A percentile compares a stretch with the other conserved stretches of the same genome.
Evolutionary conservation across 2,888 invertebrate species (phyloP).

Genomic region (Subacronicta megacephala): DNA sequence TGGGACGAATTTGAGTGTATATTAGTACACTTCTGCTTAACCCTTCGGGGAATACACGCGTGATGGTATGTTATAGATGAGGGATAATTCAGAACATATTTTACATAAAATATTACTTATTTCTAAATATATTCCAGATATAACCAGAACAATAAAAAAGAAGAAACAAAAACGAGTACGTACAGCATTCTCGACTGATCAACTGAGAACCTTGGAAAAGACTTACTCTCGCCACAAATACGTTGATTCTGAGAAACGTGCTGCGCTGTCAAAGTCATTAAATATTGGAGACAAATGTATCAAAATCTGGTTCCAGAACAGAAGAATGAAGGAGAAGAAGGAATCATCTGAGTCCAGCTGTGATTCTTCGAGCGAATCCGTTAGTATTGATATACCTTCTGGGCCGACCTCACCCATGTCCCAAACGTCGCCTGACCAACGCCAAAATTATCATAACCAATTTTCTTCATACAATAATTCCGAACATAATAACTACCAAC

Average conservation of each 20-base stretch:
- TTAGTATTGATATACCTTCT: conserved; percentile 33
- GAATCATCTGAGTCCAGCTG: conserved; percentile 75
- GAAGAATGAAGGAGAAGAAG: conserved; percentile 93
- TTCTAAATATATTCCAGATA: conserved; percentile 43
- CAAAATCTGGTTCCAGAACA: conserved; percentile 96
- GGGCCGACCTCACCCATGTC: conserved; percentile 18
- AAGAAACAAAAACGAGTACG: conserved; percentile 90
- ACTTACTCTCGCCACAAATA: conserved; percentile 87
- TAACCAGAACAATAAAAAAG: conserved; percentile 67
- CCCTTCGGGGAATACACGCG: too few species aligned
- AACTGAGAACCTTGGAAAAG: conserved; percentile 91
- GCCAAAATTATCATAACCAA: conserved; percentile 8
- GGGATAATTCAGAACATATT: too few species aligned
- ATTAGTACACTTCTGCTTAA: too few species aligned
- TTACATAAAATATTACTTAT: too few species aligned
- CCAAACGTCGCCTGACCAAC: conserved; percentile 11
- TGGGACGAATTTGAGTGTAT: too few species aligned
- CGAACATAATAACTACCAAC: conserved; percentile 29
- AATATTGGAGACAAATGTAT: conserved; percentile 92
- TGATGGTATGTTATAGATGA: too few species aligned
- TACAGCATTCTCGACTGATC: conserved; percentile 93
- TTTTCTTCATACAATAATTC: conserved; percentile 6
- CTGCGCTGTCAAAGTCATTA: conserved; percentile 90
- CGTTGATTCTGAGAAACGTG: conserved; percentile 91
- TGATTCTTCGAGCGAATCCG: conserved; percentile 65